Percentiles rank a stretch among this genome's conserved stretches.
Evolutionary conservation across 2,797 vertebrate species (phyloP).

Genomic region (Chrosomus eos): DNA sequence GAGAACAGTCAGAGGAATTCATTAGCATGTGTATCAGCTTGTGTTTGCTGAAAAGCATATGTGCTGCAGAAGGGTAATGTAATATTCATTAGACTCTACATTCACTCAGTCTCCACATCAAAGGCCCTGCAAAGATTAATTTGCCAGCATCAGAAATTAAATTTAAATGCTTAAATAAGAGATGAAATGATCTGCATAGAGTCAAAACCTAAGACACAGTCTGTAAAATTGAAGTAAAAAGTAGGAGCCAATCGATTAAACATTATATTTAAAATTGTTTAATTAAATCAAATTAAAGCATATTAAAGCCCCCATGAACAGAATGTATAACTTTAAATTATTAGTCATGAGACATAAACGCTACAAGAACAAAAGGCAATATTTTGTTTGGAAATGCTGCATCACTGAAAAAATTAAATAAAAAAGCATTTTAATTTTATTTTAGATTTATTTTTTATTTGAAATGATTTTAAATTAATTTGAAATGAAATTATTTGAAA

Average conservation of each 20-base stretch:
- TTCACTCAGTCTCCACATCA: slow-evolving; percentile 33
- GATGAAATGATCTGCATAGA: slow-evolving; percentile 5
- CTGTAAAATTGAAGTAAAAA: neutral
- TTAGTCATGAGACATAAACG: neutral
- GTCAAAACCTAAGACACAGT: neutral
- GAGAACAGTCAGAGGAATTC: slow-evolving; percentile 19
- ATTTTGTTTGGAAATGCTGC: neutral
- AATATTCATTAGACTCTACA: slow-evolving; percentile 52
- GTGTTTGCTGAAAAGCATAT: slow-evolving; percentile 36
- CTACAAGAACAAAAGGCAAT: neutral
- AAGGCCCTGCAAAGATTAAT: slow-evolving; percentile 3
- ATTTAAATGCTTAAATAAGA: slow-evolving; percentile 21
- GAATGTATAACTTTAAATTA: neutral
- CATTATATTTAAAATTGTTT: neutral
- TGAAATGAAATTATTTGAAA: too few species aligned
- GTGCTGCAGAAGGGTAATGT: slow-evolving; percentile 38
- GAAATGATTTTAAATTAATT: too few species aligned
- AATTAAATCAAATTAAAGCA: neutral
- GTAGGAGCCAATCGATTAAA: neutral
- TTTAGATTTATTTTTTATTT: too few species aligned
- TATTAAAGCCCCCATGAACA: neutral
- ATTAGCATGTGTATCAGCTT: slow-evolving; percentile 40
- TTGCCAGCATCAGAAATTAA: slow-evolving; percentile 9
- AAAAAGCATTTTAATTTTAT: neutral
- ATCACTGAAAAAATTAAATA: neutral